A percentile compares a stretch with the other conserved stretches of the same genome.
These are phyloP conservation scores for Pangasianodon gigas DNA, from an alignment of 2,113 vertebrate species.

Conservation along the genomic window DNA sequence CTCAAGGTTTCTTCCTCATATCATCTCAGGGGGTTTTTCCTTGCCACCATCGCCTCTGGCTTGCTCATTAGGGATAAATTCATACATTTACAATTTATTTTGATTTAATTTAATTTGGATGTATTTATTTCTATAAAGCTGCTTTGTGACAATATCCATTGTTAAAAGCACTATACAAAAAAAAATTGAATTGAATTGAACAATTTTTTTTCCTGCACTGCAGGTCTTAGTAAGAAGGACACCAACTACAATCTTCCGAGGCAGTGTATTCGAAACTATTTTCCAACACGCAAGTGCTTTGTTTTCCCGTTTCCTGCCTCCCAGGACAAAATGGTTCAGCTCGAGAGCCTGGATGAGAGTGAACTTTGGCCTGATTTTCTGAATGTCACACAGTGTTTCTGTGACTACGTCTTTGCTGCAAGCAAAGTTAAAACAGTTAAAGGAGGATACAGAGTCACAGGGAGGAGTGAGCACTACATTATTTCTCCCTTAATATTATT, in stretches of 20 bases:
- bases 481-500: neutral
- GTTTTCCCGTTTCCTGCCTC: conserved; percentile 58
- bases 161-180: no score
- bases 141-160: no score
- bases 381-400: conserved; percentile 51
- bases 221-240: conserved; percentile 11
- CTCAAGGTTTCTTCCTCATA: no score
- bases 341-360: conserved; percentile 57
- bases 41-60: no score
- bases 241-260: conserved; percentile 58
- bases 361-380: conserved; percentile 54
- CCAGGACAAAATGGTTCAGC: conserved; percentile 49
- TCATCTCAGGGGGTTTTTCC: no score
- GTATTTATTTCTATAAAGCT: no score
- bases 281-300: conserved; percentile 61
- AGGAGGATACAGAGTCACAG: conserved; percentile 58
- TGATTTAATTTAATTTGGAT: no score
- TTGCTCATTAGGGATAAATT: no score
- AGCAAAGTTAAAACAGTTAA: conserved; percentile 60
- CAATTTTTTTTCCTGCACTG: neutral
- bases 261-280: conserved; percentile 63
- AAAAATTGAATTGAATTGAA: no score
- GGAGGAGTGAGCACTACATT: conserved; percentile 56
- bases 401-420: conserved; percentile 48
- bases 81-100: no score